Percentiles rank a stretch among this genome's conserved stretches.
These are phyloP conservation scores for Gavia stellata DNA, from an alignment of 2,113 vertebrate species.

Conservation along the genomic window DNA sequence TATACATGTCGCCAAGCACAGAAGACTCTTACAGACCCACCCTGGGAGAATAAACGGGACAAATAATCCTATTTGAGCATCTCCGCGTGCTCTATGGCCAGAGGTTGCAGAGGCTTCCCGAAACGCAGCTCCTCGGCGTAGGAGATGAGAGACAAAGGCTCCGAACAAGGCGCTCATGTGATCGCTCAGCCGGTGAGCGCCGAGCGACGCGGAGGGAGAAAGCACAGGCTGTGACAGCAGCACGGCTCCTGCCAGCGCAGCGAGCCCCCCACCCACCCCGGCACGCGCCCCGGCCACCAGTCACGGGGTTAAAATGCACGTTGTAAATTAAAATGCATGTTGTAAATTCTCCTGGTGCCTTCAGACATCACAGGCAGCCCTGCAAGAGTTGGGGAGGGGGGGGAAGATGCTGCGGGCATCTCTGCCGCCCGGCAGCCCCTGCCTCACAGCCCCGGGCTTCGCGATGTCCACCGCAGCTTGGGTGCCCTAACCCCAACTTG, in stretches of 20 bases:
- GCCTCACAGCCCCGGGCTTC: not conserved
- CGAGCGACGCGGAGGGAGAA: not conserved
- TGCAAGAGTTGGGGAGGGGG: not conserved
- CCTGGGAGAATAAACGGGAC: not conserved
- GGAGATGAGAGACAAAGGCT: conserved; percentile 49
- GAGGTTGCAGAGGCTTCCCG: not conserved
- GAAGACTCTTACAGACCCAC: not conserved
- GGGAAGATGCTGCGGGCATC: not conserved
- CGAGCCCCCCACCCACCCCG: not conserved
- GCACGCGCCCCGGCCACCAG: not conserved
- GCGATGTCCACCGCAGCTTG: rapidly evolving
- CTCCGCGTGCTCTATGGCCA: rapidly evolving
- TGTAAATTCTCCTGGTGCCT: not conserved
- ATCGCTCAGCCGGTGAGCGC: not conserved
- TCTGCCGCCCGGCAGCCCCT: not conserved
- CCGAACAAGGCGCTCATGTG: conserved; percentile 32
- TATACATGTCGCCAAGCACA: rapidly evolving
- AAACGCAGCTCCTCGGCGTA: not conserved
- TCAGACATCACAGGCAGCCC: not conserved
- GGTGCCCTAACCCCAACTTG: not conserved
- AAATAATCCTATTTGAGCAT: not conserved
- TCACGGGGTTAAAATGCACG: rapidly evolving
- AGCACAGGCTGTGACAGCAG: not conserved
- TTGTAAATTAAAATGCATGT: rapidly evolving
- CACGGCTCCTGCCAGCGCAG: not conserved